A percentile compares a stretch with the other conserved stretches of the same genome.
Conservation (phyloP, 2,888 invertebrate genomes). For the Eristalis arbustorum region DNA sequence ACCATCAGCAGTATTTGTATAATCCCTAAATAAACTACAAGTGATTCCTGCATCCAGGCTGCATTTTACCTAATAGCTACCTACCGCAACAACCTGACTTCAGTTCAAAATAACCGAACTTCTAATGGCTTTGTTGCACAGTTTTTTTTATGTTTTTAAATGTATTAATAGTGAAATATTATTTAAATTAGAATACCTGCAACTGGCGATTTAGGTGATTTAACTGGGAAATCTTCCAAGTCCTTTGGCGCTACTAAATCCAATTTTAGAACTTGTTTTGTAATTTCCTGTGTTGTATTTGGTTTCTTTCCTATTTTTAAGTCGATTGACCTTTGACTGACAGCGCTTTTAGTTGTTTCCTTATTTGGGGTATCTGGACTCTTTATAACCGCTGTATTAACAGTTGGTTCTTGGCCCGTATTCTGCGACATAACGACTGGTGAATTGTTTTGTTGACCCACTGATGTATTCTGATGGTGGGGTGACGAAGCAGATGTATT, state of each 20-base stretch:
- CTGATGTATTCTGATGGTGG: constrained; percentile 44
- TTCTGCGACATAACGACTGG: constrained; percentile 56
- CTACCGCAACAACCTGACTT: too few relatives aligned
- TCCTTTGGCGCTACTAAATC: constrained; percentile 77
- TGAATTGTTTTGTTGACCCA: constrained; percentile 29
- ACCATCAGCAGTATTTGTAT: too few relatives aligned
- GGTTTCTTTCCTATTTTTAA: constrained; percentile 81
- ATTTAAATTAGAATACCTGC: constrained; percentile 72
- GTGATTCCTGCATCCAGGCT: too few relatives aligned
- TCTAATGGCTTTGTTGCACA: too few relatives aligned
- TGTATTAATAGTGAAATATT: background rate
- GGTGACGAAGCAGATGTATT: constrained; percentile 71
- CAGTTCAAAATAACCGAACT: too few relatives aligned
- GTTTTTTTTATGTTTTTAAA: too few relatives aligned
- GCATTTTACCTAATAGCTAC: too few relatives aligned
- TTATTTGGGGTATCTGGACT: constrained; percentile 54
- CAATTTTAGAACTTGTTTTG: constrained; percentile 78
- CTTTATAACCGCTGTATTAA: constrained; percentile 28
- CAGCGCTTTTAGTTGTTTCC: constrained; percentile 80
- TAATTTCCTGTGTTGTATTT: constrained; percentile 78
- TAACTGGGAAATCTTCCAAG: constrained; percentile 76
- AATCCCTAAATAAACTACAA: too few relatives aligned
- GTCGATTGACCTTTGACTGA: constrained; percentile 84
- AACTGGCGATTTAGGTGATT: constrained; percentile 80
- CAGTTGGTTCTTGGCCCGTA: constrained; percentile 38